These are phyloP conservation scores for Channa argus DNA, from an alignment of 2,113 vertebrate species.

Conservation along the genomic window DNA sequence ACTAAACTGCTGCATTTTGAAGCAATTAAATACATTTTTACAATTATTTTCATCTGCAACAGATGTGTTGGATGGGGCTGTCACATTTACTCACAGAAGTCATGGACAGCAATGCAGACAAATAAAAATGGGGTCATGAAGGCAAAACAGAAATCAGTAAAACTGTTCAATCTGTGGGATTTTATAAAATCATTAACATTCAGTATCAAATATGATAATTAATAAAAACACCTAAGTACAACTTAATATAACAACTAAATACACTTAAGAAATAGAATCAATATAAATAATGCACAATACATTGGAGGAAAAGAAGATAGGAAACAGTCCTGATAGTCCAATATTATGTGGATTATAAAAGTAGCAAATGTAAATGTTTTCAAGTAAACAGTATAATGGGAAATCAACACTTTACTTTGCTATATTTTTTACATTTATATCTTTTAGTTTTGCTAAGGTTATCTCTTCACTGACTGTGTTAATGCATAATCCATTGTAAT, in stretches of 20 bases:
- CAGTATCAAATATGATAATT: background rate
- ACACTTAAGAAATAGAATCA: background rate
- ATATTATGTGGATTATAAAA: background rate
- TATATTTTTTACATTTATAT: too few relatives aligned
- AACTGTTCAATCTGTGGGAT: background rate
- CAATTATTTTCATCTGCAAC: slow-evolving; percentile 35
- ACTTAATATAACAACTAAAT: background rate
- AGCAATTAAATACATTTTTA: slow-evolving; percentile 15
- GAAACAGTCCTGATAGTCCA: background rate
- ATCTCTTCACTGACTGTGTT: background rate
- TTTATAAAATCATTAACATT: background rate
- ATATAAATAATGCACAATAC: background rate
- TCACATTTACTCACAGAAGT: background rate
- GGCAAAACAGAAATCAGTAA: background rate
- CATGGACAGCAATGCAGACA: background rate
- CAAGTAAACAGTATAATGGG: background rate
- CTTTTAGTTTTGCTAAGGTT: too few relatives aligned
- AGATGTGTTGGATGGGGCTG: slow-evolving; percentile 9
- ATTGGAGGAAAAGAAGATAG: background rate
- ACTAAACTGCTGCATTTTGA: slow-evolving; percentile 2
- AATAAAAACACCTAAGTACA: background rate
- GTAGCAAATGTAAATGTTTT: too few relatives aligned
- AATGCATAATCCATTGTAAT: too few relatives aligned
- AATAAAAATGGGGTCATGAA: background rate
- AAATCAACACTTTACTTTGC: background rate